Evolutionary conservation across 2,888 invertebrate genomes (phyloP).

Genomic region (Diachrysia chrysitis): DNA sequence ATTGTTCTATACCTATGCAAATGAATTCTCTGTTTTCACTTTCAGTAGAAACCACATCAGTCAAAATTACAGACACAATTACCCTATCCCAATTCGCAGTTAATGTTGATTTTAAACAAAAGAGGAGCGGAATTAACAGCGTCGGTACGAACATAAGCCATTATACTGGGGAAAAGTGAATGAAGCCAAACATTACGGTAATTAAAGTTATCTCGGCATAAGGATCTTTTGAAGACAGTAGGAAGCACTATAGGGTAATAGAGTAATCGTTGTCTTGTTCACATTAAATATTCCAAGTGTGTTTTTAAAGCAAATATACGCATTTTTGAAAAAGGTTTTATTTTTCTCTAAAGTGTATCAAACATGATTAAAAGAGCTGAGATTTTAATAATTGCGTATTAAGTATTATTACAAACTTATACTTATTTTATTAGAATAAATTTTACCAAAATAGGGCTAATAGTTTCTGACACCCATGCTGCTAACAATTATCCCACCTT

Average conservation of each 20-base stretch:
- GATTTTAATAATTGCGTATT: no score
- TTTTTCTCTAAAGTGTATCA: no score
- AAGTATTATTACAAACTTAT: no score
- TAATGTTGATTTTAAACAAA: slow-evolving; percentile 6
- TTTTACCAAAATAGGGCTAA: no score
- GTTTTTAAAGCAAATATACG: no score
- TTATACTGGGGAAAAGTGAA: not conserved
- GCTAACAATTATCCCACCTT: no score
- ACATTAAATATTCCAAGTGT: not conserved
- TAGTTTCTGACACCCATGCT: no score
- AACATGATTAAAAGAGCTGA: no score
- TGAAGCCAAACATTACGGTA: not conserved
- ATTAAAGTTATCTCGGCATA: not conserved
- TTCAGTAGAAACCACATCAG: not conserved
- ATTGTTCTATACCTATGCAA: not conserved
- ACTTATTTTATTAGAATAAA: no score
- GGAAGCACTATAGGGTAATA: not conserved
- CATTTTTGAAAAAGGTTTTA: no score
- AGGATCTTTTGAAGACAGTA: not conserved
- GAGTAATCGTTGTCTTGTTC: not conserved
- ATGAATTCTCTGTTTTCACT: not conserved
- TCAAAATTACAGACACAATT: slow-evolving; percentile 5
- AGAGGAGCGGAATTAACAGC: not conserved
- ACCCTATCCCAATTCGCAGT: slow-evolving; percentile 1
- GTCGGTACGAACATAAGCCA: not conserved